Conservation (phyloP, 1,140 invertebrate species). For the Stegodyphus dumicola region DNA sequence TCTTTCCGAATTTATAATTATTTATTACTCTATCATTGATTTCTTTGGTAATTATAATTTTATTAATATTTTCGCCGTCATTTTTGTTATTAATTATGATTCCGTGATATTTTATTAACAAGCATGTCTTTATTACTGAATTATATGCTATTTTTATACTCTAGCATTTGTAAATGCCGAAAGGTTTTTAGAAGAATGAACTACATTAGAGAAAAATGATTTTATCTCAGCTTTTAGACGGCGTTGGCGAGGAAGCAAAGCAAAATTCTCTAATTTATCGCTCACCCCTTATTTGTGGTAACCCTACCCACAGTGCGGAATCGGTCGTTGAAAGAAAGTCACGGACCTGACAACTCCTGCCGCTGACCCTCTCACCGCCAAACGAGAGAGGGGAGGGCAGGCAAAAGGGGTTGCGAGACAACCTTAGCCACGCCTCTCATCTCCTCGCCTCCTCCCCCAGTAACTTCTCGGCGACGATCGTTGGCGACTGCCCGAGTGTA, state of each 20-base stretch:
- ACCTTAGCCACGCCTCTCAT: slow-evolving; percentile 34
- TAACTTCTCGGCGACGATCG: slow-evolving; percentile 9
- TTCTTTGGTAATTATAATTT: no score
- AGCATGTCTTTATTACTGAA: no score
- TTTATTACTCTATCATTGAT: no score
- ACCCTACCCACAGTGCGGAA: neutral
- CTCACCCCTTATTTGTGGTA: neutral
- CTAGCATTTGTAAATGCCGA: no score
- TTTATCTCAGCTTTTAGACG: no score
- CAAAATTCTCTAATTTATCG: neutral
- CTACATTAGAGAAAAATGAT: no score
- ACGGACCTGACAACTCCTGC: neutral
- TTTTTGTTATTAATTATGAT: neutral
- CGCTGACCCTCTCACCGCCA: no score
- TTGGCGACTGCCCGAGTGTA: slow-evolving; percentile 29
- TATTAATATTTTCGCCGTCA: neutral
- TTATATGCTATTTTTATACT: no score
- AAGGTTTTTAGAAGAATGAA: no score
- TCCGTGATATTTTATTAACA: no score
- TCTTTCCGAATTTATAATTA: no score
- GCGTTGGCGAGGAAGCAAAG: no score
- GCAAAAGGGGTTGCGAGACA: slow-evolving; percentile 9
- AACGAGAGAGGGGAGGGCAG: neutral
- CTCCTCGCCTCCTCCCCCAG: neutral
- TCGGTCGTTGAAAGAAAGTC: neutral